Evolutionary conservation across 2,113 vertebrate species (phyloP).

Genomic region (Felis chaus): DNA sequence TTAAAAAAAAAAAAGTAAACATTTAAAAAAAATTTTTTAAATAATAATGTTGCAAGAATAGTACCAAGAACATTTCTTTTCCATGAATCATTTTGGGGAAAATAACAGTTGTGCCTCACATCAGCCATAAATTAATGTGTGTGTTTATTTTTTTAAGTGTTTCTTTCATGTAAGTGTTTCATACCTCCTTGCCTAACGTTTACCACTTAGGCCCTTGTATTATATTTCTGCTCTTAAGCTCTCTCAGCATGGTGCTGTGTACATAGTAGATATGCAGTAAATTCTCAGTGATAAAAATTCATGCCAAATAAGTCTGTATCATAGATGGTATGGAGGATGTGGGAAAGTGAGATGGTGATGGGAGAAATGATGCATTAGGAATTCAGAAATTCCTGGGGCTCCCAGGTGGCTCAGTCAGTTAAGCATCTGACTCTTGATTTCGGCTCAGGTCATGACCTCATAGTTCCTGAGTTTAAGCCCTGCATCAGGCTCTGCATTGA

Average conservation of each 20-base stretch:
- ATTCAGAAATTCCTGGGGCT: not conserved
- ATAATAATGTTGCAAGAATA: not conserved
- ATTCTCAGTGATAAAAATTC: constrained; percentile 20
- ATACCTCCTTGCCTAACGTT: not conserved
- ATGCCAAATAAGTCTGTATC: not conserved
- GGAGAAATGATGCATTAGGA: not conserved
- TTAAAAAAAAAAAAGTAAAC: too few species aligned
- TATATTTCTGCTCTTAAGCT: not conserved
- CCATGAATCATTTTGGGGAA: not conserved
- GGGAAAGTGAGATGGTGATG: not conserved
- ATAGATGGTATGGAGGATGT: not conserved
- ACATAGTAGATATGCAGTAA: not conserved
- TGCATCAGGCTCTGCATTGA: too few species aligned
- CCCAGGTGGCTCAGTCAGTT: too few species aligned
- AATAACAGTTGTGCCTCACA: not conserved
- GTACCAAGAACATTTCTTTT: not conserved
- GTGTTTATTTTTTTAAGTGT: not conserved
- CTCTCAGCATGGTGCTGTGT: not conserved
- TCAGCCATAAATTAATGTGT: not conserved
- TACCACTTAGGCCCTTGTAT: not conserved
- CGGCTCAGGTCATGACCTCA: too few species aligned
- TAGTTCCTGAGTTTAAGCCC: too few species aligned
- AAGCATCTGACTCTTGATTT: too few species aligned
- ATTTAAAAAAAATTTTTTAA: too few species aligned
- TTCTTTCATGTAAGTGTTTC: not conserved